phyloP scores from a whole-genome alignment of 2,113 vertebrate genomes.

The Puma concolor region DNA sequence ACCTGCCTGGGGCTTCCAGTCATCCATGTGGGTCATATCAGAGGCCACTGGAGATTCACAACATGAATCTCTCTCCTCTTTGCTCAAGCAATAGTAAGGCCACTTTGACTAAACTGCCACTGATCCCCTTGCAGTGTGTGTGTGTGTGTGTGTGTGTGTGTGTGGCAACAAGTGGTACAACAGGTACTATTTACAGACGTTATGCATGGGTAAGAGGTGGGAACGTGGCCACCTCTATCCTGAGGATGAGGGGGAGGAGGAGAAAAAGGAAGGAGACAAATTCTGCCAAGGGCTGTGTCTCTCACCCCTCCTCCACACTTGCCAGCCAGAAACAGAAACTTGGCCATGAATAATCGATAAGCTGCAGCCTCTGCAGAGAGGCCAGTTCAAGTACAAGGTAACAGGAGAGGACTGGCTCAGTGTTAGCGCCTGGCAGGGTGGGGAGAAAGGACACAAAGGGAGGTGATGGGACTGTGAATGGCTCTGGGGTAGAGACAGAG shows the following conservation, averaged over 20 bases:
- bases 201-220: too few species aligned
- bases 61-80: background rate
- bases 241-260: background rate
- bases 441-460: background rate
- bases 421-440: background rate
- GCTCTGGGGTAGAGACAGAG: background rate
- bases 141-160: background rate
- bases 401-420: background rate
- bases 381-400: background rate
- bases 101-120: background rate
- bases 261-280: background rate
- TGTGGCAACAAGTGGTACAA: background rate
- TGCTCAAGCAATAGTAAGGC: background rate
- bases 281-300: background rate
- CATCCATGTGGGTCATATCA: background rate
- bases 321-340: constrained; percentile 9
- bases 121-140: background rate
- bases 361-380: background rate
- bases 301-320: background rate
- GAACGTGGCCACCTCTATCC: too few species aligned
- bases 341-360: background rate
- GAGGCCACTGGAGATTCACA: background rate
- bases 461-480: background rate
- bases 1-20: background rate
- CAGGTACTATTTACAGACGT: background rate